Base-by-base conservation (phyloP, 2,888 invertebrate species). In the Eupithecia inturbata region DNA sequence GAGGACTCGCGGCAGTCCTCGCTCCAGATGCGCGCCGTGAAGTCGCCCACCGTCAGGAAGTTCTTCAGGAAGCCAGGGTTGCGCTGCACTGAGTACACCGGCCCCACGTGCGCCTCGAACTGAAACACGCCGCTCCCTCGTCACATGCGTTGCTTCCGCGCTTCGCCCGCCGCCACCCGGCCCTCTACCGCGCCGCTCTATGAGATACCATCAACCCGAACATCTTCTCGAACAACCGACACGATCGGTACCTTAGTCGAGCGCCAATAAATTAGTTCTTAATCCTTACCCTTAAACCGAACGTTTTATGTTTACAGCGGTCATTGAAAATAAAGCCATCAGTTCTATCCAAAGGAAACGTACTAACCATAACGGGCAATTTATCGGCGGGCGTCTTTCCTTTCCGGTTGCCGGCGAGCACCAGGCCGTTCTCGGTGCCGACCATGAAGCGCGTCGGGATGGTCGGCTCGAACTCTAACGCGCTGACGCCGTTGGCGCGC, bases 31-130 rank as follows among this genome's bases (percentile, higher is more conserved):
- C 97, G 95, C 0, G 97, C 97, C 63, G 97, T 97, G 98, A 98
- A 99, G 90, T 99, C 99, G 1, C 99, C 99, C 63, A 99, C 97
- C 0, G 98, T 97, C 74, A 99, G 93, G 90, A 99, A 99, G 89
- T 98, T 98, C 91, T 99, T 99, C 1, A 98, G 96, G 91, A 98
- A 98, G 39, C 96, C 97, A 0, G 99, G 98, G 93, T 99, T 99
- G 77, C 99, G 96, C 85, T 98, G 97, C 71, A 99, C 93, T 7
- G 97, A 96, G 86, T 97, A 96, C 2, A 99, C 97, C 0, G 98
- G 98, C 0, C 99, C 99, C 74, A 96, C 91, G 84, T 98, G 98
- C 12, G 97, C 95, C 22, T 91, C 88, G 83, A 95, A 97, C 87
- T 95, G 76, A 22, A 16, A 49, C 10, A 67, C 77, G 10, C 19